Percentiles rank a stretch among this genome's conserved stretches.
Evolutionary conservation across 1,140 invertebrate species (phyloP).

Genomic region (Amyelois transitella): DNA sequence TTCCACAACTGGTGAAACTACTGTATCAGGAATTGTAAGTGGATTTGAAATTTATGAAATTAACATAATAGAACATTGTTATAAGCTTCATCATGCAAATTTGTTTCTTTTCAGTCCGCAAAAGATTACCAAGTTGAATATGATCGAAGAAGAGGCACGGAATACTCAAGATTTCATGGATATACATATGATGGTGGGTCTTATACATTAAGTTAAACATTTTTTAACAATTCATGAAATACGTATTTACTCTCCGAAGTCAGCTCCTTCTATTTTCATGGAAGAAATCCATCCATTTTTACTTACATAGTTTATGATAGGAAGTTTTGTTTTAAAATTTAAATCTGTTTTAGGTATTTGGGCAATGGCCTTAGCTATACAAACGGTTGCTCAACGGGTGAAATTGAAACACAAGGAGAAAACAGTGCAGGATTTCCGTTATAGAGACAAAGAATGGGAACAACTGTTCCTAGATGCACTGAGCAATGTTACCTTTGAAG

Average conservation of each 20-base stretch:
- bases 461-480: slow-evolving; percentile 90
- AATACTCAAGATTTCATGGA: slow-evolving; percentile 96
- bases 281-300: too few relatives aligned
- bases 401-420: slow-evolving; percentile 77
- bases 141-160: slow-evolving; percentile 82
- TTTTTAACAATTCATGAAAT: too few relatives aligned
- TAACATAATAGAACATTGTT: too few relatives aligned
- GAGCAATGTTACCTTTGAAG: slow-evolving; percentile 93
- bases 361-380: slow-evolving; percentile 94
- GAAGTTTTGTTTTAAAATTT: neutral
- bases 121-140: slow-evolving; percentile 91
- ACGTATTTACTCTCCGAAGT: too few relatives aligned
- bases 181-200: slow-evolving; percentile 93
- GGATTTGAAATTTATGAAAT: neutral
- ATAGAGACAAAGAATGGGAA: slow-evolving; percentile 91
- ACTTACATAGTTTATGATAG: too few relatives aligned
- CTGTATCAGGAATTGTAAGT: slow-evolving; percentile 93
- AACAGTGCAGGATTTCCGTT: slow-evolving; percentile 86
- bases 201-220: neutral
- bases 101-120: slow-evolving; percentile 81
- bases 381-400: slow-evolving; percentile 86
- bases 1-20: slow-evolving; percentile 81
- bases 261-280: too few relatives aligned
- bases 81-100: neutral
- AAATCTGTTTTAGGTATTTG: slow-evolving; percentile 80